Percentiles rank a stretch among this genome's conserved stretches.
Conservation (phyloP, 1,140 invertebrate genomes). For the Aphaenogaster rudis region DNA sequence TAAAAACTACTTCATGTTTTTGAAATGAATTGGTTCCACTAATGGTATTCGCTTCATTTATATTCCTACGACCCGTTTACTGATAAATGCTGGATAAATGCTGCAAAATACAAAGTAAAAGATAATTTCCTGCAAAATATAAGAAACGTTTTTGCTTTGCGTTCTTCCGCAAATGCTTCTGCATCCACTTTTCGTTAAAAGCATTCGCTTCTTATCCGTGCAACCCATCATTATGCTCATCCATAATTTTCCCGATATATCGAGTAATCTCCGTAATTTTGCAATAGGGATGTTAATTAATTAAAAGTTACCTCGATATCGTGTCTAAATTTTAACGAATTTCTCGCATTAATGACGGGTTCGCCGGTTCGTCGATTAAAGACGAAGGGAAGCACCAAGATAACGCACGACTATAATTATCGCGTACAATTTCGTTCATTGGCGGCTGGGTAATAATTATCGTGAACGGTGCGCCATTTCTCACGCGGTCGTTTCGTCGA, state of each 20-base stretch:
- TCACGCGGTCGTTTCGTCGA: constrained; percentile 31
- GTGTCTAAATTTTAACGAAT: not conserved
- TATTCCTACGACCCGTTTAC: constrained; percentile 5
- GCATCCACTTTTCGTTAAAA: not conserved
- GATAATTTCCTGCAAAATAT: constrained; percentile 1
- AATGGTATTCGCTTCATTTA: not conserved
- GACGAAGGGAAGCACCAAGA: not conserved
- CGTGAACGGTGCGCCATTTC: constrained; percentile 35
- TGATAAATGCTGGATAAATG: not conserved
- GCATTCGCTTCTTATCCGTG: not conserved
- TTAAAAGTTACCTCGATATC: constrained; percentile 45
- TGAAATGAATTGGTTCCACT: not conserved
- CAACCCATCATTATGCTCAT: not conserved
- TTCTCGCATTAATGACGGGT: not conserved
- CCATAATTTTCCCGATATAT: not conserved
- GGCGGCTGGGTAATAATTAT: constrained; percentile 17
- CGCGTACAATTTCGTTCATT: not conserved
- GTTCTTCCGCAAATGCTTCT: not conserved
- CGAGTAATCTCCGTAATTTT: constrained; percentile 4
- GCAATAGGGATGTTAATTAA: constrained; percentile 27
- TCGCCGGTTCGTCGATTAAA: constrained; percentile 10
- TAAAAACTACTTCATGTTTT: not conserved
- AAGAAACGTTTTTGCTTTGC: not conserved
- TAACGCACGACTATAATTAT: constrained; percentile 13
- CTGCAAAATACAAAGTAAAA: not conserved